These are phyloP conservation scores for Wiebesia pumilae DNA, from an alignment of 1,140 invertebrate species.

Conservation along the genomic window DNA sequence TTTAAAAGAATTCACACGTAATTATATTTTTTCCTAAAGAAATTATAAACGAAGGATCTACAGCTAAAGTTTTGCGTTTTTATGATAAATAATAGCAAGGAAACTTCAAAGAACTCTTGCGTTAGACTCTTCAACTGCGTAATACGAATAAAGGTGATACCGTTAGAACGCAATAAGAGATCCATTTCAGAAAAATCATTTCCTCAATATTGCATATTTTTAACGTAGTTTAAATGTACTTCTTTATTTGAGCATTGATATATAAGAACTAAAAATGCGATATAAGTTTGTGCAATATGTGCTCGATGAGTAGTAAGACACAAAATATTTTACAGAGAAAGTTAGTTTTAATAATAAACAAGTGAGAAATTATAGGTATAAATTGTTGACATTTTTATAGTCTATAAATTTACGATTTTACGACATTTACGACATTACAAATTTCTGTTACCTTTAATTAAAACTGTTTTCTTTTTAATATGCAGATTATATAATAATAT, in stretches of 20 bases:
- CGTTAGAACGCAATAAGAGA: not conserved
- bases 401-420: no score
- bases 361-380: not conserved
- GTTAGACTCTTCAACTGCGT: not conserved
- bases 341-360: not conserved
- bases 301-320: not conserved
- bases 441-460: no score
- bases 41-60: not conserved
- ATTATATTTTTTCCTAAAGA: no score
- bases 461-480: no score
- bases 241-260: not conserved
- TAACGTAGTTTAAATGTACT: not conserved
- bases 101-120: not conserved
- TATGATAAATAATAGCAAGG: not conserved
- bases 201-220: not conserved
- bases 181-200: not conserved
- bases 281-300: not conserved
- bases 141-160: not conserved
- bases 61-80: not conserved
- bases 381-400: no score
- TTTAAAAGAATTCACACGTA: no score
- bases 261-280: not conserved
- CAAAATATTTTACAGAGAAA: not conserved
- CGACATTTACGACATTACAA: no score
- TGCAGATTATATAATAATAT: no score